Base-by-base conservation (phyloP, 1,140 invertebrate genomes). In the Bradysia coprophila region DNA sequence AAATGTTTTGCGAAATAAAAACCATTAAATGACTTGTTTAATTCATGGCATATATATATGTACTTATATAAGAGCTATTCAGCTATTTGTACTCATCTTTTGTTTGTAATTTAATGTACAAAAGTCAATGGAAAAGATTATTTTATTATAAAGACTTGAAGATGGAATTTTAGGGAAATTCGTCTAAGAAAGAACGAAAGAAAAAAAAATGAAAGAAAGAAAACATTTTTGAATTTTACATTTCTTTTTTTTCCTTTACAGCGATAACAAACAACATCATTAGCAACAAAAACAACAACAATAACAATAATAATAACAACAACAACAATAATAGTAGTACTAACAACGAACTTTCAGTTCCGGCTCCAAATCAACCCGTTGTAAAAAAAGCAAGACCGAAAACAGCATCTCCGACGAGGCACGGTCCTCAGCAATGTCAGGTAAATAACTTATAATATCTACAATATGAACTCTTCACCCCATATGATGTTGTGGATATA, bases 361-460 rank as follows among this genome's bases (percentile, higher is more conserved):
- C 41, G 53, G 53, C 45, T 46, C 50, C 40, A 53, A 48, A 36
- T 44, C 49, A 32, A 38, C 16, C 38, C n/a, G 23, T 59, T 16
- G 65, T 69, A n/a, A 80, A 76, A 56, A 80, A 78, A 55, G 68
- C 75, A 47, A 69, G 78, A 45, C 72, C 74, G 3, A 83, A 83
- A 58, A 70, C 79, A 47, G 73, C 77, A 21, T 82, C 81, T 23
- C 80, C 80, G 19, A 83, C 80, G 54, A 63, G 81, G 43, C 80
- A 82, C 62, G 80, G 80, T 40, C 78, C 79, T 39, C 80, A 83
- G 51, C 78, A 81, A 54, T 83, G 79, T 59, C 76, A 78, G 71
- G 78, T 82, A 39, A 39, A 38, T 20, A 38, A 15, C 19, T 16
- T 38, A n/a, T n/a, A n/a, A n/a, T n/a, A n/a, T n/a, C n/a, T n/a